Conservation (phyloP, 2,888 invertebrate genomes). For the Aphrophora alni region DNA sequence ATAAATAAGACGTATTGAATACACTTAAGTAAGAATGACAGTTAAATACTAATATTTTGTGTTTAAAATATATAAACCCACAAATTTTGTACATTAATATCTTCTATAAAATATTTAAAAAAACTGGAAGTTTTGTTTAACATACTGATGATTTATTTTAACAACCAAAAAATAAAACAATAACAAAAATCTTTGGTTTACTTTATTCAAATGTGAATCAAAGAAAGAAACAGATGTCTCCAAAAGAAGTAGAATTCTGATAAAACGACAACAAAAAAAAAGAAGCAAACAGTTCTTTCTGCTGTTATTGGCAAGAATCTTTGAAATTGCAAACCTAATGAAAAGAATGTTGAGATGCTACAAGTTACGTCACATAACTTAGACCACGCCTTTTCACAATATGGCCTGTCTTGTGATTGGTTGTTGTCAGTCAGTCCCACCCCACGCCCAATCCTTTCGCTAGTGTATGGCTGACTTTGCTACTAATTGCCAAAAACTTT, state of each 20-base stretch:
- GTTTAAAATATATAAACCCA: no score
- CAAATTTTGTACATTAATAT: no score
- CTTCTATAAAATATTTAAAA: no score
- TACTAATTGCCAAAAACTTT: not conserved
- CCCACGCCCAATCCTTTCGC: slow-evolving; percentile 9
- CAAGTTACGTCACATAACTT: not conserved
- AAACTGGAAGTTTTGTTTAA: no score
- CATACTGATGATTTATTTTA: no score
- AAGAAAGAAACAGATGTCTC: not conserved
- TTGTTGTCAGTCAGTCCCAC: not conserved
- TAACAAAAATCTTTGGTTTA: no score
- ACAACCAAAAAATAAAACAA: no score
- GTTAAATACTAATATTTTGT: no score
- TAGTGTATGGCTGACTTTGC: not conserved
- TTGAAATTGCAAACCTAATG: not conserved
- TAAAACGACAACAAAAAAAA: not conserved
- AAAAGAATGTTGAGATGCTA: not conserved
- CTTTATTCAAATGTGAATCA: not conserved
- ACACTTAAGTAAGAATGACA: no score
- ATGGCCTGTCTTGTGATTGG: slow-evolving; percentile 9
- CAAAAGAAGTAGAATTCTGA: not conserved
- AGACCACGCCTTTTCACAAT: slow-evolving; percentile 6
- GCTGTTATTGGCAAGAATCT: not conserved
- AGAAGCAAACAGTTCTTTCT: not conserved
- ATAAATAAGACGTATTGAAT: no score